A percentile compares a stretch with the other conserved stretches of the same genome.
Evolutionary conservation across 2,888 invertebrate genomes (phyloP).

Genomic region (Drosophila anomelani): DNA sequence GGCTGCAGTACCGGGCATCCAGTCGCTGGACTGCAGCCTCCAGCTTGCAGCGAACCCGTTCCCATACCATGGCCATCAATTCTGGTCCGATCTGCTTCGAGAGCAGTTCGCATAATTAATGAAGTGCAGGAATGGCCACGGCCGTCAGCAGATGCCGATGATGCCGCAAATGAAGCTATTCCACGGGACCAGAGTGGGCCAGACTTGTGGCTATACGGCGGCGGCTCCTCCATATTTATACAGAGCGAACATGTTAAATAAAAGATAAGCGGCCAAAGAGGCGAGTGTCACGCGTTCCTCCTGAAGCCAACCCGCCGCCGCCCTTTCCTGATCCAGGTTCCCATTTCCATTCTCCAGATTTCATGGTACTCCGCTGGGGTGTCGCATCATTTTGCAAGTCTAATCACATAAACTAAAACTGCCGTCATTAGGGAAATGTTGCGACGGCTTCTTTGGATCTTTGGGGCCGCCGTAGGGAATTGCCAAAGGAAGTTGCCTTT

Average conservation of each 20-base stretch:
- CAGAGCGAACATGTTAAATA: slow-evolving; percentile 78
- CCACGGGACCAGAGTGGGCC: slow-evolving; percentile 43
- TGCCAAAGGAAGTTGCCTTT: slow-evolving; percentile 1
- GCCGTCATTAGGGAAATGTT: slow-evolving; percentile 45
- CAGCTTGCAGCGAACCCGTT: slow-evolving; percentile 25
- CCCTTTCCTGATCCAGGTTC: background rate
- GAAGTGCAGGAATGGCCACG: slow-evolving; percentile 71
- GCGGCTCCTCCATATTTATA: slow-evolving; percentile 73
- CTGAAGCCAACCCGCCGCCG: slow-evolving; percentile 25
- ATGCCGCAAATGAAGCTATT: slow-evolving; percentile 75
- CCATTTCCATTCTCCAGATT: slow-evolving; percentile 12
- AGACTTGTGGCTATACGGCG: slow-evolving; percentile 26
- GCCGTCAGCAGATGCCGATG: slow-evolving; percentile 44
- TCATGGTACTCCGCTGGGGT: slow-evolving; percentile 13
- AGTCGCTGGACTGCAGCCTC: background rate
- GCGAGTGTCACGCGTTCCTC: slow-evolving; percentile 69
- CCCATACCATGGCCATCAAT: slow-evolving; percentile 61
- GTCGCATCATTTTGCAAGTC: slow-evolving; percentile 59
- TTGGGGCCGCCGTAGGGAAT: slow-evolving; percentile 9
- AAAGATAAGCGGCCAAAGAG: slow-evolving; percentile 71
- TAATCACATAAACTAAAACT: slow-evolving; percentile 70
- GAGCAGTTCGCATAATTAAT: slow-evolving; percentile 74
- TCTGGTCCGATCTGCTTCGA: slow-evolving; percentile 58
- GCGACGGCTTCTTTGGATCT: slow-evolving; percentile 42
- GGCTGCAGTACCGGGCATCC: slow-evolving; percentile 23